Evolutionary conservation across 2,888 invertebrate species (phyloP), one percentile per base, ranked within the genome.

Genomic region (Ophion ellenae): DNA sequence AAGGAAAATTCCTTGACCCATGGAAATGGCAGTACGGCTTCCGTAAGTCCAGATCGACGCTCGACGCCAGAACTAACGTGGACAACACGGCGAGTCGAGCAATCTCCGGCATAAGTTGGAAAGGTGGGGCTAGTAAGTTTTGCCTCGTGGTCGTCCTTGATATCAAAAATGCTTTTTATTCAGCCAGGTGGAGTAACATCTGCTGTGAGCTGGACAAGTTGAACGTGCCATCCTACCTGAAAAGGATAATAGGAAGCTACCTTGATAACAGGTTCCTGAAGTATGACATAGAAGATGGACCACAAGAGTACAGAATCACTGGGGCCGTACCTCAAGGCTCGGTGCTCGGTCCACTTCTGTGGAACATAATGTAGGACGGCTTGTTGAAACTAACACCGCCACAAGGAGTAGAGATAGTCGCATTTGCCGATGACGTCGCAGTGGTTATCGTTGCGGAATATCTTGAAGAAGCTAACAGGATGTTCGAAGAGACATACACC

Each of bases 101-200:
- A 24, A 24, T 1, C 24, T 24, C 24, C 24, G 24, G 88, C 7
- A 77, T 32, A 7, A 76, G 86, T 63, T 84, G 84, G 83, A 83
- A 77, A 20, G 47, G 83, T 9, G 84, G 80, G 14, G 24, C 10
- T 5, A 78, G 81, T 20, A 79, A 84, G 53, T 81, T 74, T 2
- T 81, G 81, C 57, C 11, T 75, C 47, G 74, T 85, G 61, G 83
- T 61, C 1, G 59, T 76, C 1, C 61, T 89, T 1, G 87, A 87
- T 36, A 82, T 89, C 32, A 86, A 61, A 11, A 88, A 89, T 28
- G 90, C 89, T n/a, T 90, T 90, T 70, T 89, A 90, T 63, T 86
- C 87, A 9, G 88, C 87, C 2, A 63, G 71, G 4, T 89, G 88
- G 88, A 63, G 59, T 14, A 75, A 70, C 24, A 84, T 87, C 53